Evolutionary conservation across 1,140 invertebrate genomes (phyloP).

Genomic region (Listronotus bonariensis): DNA sequence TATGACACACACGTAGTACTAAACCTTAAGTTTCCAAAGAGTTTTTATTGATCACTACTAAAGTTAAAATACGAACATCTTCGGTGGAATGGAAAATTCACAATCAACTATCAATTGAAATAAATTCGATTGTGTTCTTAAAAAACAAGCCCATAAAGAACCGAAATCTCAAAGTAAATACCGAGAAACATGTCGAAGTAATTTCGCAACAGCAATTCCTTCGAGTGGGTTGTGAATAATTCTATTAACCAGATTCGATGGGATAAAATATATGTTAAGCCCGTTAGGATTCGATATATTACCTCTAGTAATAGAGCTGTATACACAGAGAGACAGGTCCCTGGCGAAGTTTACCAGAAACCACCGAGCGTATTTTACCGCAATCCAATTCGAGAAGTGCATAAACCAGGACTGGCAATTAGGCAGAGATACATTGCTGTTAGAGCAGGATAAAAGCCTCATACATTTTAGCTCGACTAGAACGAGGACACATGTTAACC

Average conservation of each 20-base stretch:
- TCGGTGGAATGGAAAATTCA: no score
- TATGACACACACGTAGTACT: no score
- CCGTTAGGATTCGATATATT: constrained; percentile 52
- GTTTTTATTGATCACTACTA: no score
- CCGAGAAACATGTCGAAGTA: constrained; percentile 41
- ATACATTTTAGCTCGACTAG: constrained; percentile 33
- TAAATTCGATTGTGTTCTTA: no score
- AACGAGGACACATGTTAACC: constrained; percentile 35
- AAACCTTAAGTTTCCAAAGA: no score
- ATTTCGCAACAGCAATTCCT: constrained; percentile 44
- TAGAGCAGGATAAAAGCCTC: constrained; percentile 44
- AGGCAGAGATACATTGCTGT: constrained; percentile 52
- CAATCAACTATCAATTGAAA: no score
- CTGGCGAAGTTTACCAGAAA: constrained; percentile 53
- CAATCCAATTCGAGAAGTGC: constrained; percentile 55
- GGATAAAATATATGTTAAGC: constrained; percentile 48
- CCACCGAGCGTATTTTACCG: constrained; percentile 55
- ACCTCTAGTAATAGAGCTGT: constrained; percentile 53
- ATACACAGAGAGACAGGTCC: constrained; percentile 48
- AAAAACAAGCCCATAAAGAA: constrained; percentile 15
- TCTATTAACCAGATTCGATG: constrained; percentile 50
- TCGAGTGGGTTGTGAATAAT: constrained; percentile 48
- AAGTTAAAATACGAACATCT: no score
- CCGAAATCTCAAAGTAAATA: constrained; percentile 27
- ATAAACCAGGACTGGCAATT: constrained; percentile 55